phyloP scores from a whole-genome alignment of 92 coral and sea anemone genomes.

The Siderastrea siderea region DNA sequence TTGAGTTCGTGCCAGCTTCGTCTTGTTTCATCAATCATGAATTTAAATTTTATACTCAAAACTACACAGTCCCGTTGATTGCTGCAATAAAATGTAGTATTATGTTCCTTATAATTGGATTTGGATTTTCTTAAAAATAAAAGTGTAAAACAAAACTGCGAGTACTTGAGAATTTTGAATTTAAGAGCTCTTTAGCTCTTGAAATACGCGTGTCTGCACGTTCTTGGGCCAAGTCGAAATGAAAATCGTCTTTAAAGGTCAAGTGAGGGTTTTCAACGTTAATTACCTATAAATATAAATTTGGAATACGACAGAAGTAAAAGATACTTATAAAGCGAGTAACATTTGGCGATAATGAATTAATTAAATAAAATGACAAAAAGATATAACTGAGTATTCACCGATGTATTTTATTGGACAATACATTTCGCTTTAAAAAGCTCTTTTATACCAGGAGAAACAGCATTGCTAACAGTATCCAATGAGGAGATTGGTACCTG shows the following conservation, averaged over 20 bases:
- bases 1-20: too few relatives aligned
- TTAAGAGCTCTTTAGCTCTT: not conserved
- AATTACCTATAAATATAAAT: not conserved
- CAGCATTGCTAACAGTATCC: too few relatives aligned
- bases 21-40: not conserved
- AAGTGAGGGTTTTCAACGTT: not conserved
- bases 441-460: too few relatives aligned
- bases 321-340: not conserved
- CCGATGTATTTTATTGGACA: too few relatives aligned
- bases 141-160: not conserved
- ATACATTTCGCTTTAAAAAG: too few relatives aligned
- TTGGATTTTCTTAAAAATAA: not conserved
- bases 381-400: not conserved
- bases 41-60: not conserved
- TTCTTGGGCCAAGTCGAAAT: not conserved
- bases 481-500: too few relatives aligned
- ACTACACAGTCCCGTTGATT: not conserved
- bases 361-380: too few relatives aligned
- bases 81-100: not conserved
- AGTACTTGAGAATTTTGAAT: not conserved
- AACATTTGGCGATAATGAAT: not conserved
- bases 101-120: conserved; percentile 11
- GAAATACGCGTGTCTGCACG: not conserved
- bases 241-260: not conserved
- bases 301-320: too few relatives aligned